These are phyloP conservation scores for Onychostoma macrolepis DNA, from an alignment of 2,113 vertebrate genomes.

Conservation along the genomic window DNA sequence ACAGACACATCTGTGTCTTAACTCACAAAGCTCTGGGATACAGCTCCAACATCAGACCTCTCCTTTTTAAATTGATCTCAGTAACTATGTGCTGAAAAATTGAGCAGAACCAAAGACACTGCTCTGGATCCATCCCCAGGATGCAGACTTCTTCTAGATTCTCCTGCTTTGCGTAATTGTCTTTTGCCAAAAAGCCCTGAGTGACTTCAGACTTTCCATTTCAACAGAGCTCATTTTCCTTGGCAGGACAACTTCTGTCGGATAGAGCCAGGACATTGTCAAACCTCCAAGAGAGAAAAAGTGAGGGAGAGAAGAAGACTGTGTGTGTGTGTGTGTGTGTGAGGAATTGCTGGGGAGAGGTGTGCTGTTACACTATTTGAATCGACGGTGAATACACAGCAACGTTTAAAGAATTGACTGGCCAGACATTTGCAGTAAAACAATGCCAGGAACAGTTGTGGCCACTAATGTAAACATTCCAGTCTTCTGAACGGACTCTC, in stretches of 20 bases:
- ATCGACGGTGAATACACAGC: conserved; percentile 31
- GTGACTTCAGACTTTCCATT: conserved; percentile 63
- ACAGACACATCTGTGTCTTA: conserved; percentile 46
- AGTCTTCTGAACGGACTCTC: not conserved
- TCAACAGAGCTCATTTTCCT: conserved; percentile 58
- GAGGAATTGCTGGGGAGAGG: conserved; percentile 42
- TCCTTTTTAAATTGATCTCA: conserved; percentile 10
- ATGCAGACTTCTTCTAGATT: conserved; percentile 47
- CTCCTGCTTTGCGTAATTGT: conserved; percentile 59
- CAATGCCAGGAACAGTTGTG: conserved; percentile 45
- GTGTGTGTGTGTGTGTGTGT: conserved; percentile 37
- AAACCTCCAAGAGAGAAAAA: conserved; percentile 49
- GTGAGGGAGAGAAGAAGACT: conserved; percentile 1
- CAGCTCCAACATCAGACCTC: conserved; percentile 11
- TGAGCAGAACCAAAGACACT: conserved; percentile 17
- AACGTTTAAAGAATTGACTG: conserved; percentile 40
- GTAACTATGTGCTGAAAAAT: conserved; percentile 12
- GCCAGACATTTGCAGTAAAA: conserved; percentile 32
- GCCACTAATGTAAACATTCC: conserved; percentile 29
- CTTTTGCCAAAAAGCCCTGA: conserved; percentile 52
- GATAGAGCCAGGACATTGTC: conserved; percentile 58
- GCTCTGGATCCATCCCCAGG: conserved; percentile 28
- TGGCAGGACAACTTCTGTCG: conserved; percentile 51
- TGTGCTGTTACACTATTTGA: conserved; percentile 51
- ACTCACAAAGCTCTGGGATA: not conserved